Evolutionary conservation across 2,888 invertebrate genomes (phyloP).

Genomic region (Drosophila melanocephala): DNA sequence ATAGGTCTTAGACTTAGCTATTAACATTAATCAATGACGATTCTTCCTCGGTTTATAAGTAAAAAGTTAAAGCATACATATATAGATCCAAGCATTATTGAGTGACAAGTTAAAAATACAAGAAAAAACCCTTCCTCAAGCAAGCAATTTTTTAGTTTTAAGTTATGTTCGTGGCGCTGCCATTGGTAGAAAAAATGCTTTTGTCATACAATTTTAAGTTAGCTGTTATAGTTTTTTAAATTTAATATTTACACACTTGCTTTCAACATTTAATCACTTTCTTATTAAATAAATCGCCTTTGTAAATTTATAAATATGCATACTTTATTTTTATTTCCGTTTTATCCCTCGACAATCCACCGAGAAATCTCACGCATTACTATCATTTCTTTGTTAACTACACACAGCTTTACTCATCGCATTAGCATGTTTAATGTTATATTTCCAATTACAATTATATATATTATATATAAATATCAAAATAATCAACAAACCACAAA

Average conservation of each 20-base stretch:
- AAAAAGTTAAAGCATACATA: conserved; percentile 21
- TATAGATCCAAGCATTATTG: conserved; percentile 24
- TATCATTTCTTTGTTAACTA: conserved; percentile 15
- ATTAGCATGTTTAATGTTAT: conserved; percentile 24
- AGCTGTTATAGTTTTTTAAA: conserved; percentile 67
- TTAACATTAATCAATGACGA: conserved; percentile 69
- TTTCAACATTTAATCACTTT: conserved; percentile 47
- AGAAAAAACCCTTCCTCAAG: conserved; percentile 29
- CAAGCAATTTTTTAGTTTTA: conserved; percentile 73
- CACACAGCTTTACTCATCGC: conserved; percentile 18
- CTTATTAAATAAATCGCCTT: conserved; percentile 71
- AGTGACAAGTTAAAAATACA: conserved; percentile 26
- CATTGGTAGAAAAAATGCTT: conserved; percentile 68
- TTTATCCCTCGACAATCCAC: conserved; percentile 69
- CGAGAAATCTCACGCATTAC: conserved; percentile 57
- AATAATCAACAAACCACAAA: conserved; percentile 42
- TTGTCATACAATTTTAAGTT: conserved; percentile 77
- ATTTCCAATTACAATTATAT: conserved; percentile 23
- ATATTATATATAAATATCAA: conserved; percentile 35
- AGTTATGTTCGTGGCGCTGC: conserved; percentile 67
- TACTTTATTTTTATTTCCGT: conserved; percentile 24
- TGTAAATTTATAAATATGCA: conserved; percentile 53
- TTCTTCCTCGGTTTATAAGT: conserved; percentile 76
- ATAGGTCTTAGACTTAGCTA: conserved; percentile 81
- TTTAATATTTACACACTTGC: conserved; percentile 42